These are phyloP conservation scores for Theocolax elegans DNA, from an alignment of 1,140 invertebrate genomes.

Conservation along the genomic window DNA sequence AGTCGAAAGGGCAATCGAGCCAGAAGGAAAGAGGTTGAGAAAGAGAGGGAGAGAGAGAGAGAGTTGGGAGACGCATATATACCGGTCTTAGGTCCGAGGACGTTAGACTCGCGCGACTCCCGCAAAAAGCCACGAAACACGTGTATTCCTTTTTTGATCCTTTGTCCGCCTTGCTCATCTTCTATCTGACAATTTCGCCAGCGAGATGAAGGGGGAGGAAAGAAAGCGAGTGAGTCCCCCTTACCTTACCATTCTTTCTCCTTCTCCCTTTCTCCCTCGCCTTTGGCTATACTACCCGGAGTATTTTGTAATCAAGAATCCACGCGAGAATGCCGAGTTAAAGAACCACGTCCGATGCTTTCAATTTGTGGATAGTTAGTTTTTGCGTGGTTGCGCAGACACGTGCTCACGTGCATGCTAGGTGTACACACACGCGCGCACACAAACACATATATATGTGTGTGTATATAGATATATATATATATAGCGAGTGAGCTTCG, in stretches of 20 bases:
- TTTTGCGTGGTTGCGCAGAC: conserved; percentile 46
- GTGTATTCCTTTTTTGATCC: conserved; percentile 55
- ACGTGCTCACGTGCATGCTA: too few relatives aligned
- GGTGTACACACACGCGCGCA: neutral
- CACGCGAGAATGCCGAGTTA: conserved; percentile 53
- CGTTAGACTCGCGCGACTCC: conserved; percentile 48
- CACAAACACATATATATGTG: neutral
- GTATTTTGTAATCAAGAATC: conserved; percentile 59
- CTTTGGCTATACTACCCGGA: conserved; percentile 48
- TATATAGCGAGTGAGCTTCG: neutral
- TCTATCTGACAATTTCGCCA: too few relatives aligned
- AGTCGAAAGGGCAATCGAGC: conserved; percentile 23
- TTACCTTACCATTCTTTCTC: neutral
- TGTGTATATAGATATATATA: neutral
- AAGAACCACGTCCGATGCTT: conserved; percentile 45
- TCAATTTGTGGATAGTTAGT: conserved; percentile 62
- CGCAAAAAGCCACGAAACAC: conserved; percentile 55
- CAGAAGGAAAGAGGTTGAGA: conserved; percentile 18
- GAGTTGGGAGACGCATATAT: conserved; percentile 14
- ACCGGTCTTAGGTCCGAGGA: conserved; percentile 43
- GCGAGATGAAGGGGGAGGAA: neutral
- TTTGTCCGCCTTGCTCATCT: conserved; percentile 31
- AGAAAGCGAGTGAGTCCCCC: neutral
- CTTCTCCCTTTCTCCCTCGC: neutral
- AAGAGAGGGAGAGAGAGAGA: conserved; percentile 1